Evolutionary conservation across 2,113 vertebrate genomes (phyloP).

Genomic region (Xiphias gladius): DNA sequence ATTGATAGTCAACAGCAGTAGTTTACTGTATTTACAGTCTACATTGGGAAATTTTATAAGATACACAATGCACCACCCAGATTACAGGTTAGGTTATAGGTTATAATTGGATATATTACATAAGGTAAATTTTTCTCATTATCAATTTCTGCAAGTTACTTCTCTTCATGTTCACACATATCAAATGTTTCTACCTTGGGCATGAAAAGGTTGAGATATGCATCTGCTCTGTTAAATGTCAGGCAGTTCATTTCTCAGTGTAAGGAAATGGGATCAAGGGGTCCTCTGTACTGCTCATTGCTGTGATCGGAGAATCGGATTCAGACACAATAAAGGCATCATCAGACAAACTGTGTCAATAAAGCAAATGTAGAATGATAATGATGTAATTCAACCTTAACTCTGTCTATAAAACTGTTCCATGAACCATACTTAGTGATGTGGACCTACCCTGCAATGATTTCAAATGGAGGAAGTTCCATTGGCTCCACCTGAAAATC

Average conservation of each 20-base stretch:
- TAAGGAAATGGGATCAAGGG: not conserved
- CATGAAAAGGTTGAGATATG: not conserved
- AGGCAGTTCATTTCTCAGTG: not conserved
- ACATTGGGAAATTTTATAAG: not conserved
- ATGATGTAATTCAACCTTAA: not conserved
- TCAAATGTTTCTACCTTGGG: not conserved
- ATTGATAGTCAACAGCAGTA: not conserved
- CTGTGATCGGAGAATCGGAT: not conserved
- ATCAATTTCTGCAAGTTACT: not conserved
- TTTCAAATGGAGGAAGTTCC: slow-evolving; percentile 93
- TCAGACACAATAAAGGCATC: not conserved
- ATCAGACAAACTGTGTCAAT: not conserved
- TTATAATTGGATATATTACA: not conserved
- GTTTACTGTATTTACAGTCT: not conserved
- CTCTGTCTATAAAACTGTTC: not conserved
- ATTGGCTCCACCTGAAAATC: slow-evolving; percentile 70
- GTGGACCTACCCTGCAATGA: slow-evolving; percentile 89
- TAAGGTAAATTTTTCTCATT: not conserved
- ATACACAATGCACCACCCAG: not conserved
- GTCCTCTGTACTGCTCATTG: not conserved
- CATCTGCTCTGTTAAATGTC: not conserved
- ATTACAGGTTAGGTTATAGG: not conserved
- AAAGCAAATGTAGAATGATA: not conserved
- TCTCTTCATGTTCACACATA: not conserved
- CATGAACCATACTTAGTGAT: not conserved